Evolutionary conservation across 2,113 vertebrate genomes (phyloP).

Genomic region (Petrocephalus microphthalmus): DNA sequence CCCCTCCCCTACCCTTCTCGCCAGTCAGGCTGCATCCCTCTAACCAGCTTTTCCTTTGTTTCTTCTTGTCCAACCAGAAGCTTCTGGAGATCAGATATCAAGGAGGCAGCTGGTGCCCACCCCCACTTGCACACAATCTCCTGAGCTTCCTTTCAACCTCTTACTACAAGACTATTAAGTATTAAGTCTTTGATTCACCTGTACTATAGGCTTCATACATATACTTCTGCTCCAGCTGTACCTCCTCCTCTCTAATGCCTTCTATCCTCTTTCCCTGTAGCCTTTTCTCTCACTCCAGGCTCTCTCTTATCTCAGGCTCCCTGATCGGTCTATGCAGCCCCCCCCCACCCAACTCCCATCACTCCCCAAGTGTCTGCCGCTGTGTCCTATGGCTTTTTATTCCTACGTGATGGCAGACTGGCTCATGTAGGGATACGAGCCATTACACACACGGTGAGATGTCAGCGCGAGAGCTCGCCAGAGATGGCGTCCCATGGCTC

Average conservation of each 20-base stretch:
- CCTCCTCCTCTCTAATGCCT: neutral
- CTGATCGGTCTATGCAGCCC: neutral
- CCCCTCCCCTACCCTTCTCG: neutral
- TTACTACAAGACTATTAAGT: neutral
- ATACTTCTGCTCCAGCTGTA: neutral
- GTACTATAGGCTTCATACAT: neutral
- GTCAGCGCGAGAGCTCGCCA: slow-evolving; percentile 53
- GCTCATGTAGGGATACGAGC: slow-evolving; percentile 98
- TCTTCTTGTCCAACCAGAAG: neutral
- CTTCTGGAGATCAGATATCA: neutral
- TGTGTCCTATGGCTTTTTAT: slow-evolving; percentile 99
- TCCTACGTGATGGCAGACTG: slow-evolving; percentile 98
- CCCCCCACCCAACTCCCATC: neutral
- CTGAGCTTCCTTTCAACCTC: neutral
- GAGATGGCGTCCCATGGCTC: neutral
- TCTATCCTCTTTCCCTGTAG: neutral
- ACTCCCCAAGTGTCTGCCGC: slow-evolving; percentile 64
- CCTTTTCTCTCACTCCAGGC: neutral
- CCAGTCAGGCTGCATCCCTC: neutral
- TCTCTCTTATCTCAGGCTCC: neutral
- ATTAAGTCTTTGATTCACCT: neutral
- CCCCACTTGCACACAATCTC: neutral
- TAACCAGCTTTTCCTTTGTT: neutral
- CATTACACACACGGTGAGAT: slow-evolving; percentile 94
- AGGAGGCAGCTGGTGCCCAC: neutral